phyloP scores from a whole-genome alignment of 2,113 vertebrate genomes.

The Callorhinus ursinus region DNA sequence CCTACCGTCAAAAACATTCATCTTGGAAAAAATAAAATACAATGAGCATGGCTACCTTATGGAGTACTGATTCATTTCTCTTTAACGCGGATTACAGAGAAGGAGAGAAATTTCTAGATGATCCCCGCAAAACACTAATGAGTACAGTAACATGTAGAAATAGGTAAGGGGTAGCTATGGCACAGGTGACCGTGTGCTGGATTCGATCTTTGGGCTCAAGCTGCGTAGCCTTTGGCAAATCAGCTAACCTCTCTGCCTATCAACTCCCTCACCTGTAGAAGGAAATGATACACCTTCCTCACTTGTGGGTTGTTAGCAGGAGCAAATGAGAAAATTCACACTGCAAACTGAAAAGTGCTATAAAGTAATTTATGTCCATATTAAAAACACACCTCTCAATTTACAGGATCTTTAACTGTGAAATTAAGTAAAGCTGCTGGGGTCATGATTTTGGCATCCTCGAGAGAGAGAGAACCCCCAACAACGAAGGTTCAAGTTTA shows the following conservation, averaged over 20 bases:
- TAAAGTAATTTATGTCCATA: neutral
- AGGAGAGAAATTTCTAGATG: neutral
- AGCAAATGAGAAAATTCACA: neutral
- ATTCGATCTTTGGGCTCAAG: slow-evolving; percentile 14
- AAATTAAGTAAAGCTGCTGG: neutral
- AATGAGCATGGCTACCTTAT: neutral
- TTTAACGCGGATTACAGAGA: neutral
- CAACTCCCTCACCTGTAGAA: neutral
- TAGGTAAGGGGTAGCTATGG: neutral
- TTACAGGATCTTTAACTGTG: neutral
- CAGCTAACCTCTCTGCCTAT: neutral
- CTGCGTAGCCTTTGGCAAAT: neutral
- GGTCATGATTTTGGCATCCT: neutral
- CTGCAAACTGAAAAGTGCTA: neutral
- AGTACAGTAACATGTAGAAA: neutral
- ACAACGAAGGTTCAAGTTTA: neutral
- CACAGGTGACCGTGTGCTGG: neutral
- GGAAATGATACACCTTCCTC: neutral
- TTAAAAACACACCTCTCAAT: neutral
- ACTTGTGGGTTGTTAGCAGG: neutral
- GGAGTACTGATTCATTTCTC: neutral
- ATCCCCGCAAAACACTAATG: neutral
- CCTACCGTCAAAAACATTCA: neutral
- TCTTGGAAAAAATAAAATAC: neutral
- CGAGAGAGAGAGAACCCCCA: neutral